Conservation (phyloP, 2,113 vertebrate species). For the Lophius piscatorius region DNA sequence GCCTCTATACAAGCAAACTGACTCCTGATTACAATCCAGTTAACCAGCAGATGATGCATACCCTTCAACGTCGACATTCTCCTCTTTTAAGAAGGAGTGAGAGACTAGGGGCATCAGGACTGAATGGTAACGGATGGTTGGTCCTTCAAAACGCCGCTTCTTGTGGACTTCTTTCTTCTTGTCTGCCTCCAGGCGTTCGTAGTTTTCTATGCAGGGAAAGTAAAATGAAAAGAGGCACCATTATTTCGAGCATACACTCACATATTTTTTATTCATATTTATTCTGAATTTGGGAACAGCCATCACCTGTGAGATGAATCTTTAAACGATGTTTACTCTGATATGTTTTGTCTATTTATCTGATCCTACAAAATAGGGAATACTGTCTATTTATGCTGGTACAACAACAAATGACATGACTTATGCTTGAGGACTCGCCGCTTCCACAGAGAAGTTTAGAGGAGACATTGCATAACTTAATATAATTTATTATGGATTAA, state of each 20-base stretch:
- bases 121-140: constrained; percentile 91
- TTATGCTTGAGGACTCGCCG: too few species aligned
- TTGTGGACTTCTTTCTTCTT: constrained; percentile 98
- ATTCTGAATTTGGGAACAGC: too few species aligned
- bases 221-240: background rate
- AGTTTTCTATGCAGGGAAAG: constrained; percentile 86
- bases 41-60: constrained; percentile 51
- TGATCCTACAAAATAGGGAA: too few species aligned
- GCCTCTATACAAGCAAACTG: too few species aligned
- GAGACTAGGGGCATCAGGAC: constrained; percentile 90
- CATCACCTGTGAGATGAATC: too few species aligned
- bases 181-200: constrained; percentile 93
- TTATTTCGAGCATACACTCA: background rate
- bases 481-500: too few species aligned
- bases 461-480: too few species aligned
- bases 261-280: background rate
- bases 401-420: too few species aligned
- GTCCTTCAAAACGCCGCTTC: constrained; percentile 89
- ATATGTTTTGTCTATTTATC: too few species aligned
- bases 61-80: constrained; percentile 95
- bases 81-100: constrained; percentile 86
- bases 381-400: too few species aligned
- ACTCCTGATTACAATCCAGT: background rate
- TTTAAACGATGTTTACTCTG: too few species aligned
- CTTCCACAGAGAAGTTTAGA: too few species aligned